Evolutionary conservation across 2,113 vertebrate genomes (phyloP).

Genomic region (Toxotes chatareus): DNA sequence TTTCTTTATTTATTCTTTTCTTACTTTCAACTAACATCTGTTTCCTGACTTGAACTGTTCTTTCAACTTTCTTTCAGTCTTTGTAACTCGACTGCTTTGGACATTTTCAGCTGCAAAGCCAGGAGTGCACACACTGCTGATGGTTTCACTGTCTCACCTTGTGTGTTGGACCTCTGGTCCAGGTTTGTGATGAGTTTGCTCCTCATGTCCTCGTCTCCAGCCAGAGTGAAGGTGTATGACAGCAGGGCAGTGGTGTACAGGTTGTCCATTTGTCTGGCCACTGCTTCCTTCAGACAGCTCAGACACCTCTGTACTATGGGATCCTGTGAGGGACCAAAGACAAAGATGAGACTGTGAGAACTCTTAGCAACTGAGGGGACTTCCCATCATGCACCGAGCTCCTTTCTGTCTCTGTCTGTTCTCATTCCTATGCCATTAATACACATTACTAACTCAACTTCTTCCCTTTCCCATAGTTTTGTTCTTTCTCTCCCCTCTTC

Average conservation of each 20-base stretch:
- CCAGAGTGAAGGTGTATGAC: slow-evolving; percentile 90
- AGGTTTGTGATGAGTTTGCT: slow-evolving; percentile 72
- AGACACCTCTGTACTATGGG: slow-evolving; percentile 80
- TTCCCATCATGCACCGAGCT: too few species aligned
- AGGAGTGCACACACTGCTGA: not conserved
- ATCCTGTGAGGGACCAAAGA: slow-evolving; percentile 72
- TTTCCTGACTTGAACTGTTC: too few species aligned
- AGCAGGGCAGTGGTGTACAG: slow-evolving; percentile 87
- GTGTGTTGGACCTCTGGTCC: slow-evolving; percentile 51
- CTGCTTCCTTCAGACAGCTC: slow-evolving; percentile 76
- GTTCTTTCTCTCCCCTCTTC: too few species aligned
- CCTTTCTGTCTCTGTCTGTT: too few species aligned
- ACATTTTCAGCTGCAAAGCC: not conserved
- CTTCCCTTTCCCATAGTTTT: too few species aligned
- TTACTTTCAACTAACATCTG: too few species aligned
- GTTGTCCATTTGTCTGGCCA: slow-evolving; percentile 60
- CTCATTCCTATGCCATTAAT: too few species aligned
- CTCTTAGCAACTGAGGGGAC: too few species aligned
- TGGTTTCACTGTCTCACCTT: slow-evolving; percentile 24
- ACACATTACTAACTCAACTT: too few species aligned
- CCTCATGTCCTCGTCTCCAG: slow-evolving; percentile 81
- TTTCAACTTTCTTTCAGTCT: not conserved
- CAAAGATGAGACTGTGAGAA: not conserved
- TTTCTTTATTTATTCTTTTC: too few species aligned
- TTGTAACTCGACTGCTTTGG: too few species aligned